Percentiles rank a stretch among this genome's conserved stretches.
These are phyloP conservation scores for Orientallactaga bullata DNA, from an alignment of 2,113 vertebrate genomes.

Conservation along the genomic window DNA sequence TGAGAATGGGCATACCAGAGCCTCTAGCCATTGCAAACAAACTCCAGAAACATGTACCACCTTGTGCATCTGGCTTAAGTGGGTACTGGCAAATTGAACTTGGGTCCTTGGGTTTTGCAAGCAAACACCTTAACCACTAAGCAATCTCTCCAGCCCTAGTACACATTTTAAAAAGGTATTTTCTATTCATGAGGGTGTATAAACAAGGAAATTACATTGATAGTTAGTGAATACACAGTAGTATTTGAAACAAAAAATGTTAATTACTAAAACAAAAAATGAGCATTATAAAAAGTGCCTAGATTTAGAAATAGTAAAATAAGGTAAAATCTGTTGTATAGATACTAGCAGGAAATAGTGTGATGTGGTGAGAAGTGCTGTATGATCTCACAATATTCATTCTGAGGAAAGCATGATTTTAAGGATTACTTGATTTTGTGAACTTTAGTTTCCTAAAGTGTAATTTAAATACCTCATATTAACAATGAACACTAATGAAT, in stretches of 20 bases:
- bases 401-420: conserved; percentile 6
- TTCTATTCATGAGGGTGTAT: background rate
- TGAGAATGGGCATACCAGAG: too few relatives aligned
- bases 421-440: background rate
- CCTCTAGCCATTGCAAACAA: too few relatives aligned
- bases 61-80: too few relatives aligned
- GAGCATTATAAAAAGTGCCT: background rate
- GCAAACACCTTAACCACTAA: too few relatives aligned
- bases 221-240: background rate
- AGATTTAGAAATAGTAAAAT: conserved; percentile 11
- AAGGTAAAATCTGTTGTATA: background rate
- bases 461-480: background rate
- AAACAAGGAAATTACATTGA: background rate
- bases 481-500: background rate
- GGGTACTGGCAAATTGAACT: too few relatives aligned
- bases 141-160: too few relatives aligned
- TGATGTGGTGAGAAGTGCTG: background rate
- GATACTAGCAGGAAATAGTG: background rate
- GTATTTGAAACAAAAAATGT: conserved; percentile 12
- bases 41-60: too few relatives aligned
- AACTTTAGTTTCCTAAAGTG: background rate
- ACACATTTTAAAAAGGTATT: background rate
- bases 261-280: background rate
- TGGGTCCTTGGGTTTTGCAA: too few relatives aligned
- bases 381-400: background rate